Evolutionary conservation across 1,140 invertebrate genomes (phyloP).

Genomic region (Cyclina sinensis): DNA sequence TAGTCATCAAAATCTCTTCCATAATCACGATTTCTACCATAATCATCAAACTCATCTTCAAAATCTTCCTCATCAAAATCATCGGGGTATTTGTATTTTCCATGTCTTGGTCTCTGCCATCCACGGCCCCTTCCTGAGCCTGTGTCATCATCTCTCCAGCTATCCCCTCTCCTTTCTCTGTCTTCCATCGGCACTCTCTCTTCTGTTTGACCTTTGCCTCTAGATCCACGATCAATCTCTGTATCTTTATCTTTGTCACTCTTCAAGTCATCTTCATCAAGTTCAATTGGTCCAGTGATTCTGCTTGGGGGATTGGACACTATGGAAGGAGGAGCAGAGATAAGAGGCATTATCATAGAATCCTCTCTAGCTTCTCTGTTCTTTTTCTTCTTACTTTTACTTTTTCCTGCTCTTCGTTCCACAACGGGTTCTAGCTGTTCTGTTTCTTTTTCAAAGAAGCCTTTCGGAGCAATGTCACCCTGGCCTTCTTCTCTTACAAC

Average conservation of each 20-base stretch:
- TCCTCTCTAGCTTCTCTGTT: not conserved
- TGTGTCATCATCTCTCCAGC: not conserved
- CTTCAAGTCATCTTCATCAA: conserved; percentile 28
- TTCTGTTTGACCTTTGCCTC: not conserved
- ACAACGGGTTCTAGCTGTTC: not conserved
- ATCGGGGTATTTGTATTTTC: conserved; percentile 65
- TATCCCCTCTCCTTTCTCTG: not conserved
- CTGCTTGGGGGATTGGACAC: conserved; percentile 12
- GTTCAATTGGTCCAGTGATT: conserved; percentile 54
- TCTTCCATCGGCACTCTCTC: not conserved
- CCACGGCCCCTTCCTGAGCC: not conserved
- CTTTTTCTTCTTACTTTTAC: conserved; percentile 44
- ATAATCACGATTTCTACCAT: conserved; percentile 12
- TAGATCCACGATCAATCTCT: not conserved
- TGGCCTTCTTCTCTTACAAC: not conserved
- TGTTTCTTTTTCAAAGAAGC: not conserved
- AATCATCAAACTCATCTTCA: conserved; percentile 50
- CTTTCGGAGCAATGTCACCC: not conserved
- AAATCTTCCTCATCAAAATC: conserved; percentile 66
- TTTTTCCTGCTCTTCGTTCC: conserved; percentile 12
- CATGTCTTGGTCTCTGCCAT: conserved; percentile 47
- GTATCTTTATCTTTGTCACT: not conserved
- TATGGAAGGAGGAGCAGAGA: conserved; percentile 28
- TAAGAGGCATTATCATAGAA: conserved; percentile 35
- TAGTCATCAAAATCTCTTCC: conserved; percentile 45